phyloP scores from a whole-genome alignment of 2,888 invertebrate genomes.

The Stenoptilia bipunctidactyla region DNA sequence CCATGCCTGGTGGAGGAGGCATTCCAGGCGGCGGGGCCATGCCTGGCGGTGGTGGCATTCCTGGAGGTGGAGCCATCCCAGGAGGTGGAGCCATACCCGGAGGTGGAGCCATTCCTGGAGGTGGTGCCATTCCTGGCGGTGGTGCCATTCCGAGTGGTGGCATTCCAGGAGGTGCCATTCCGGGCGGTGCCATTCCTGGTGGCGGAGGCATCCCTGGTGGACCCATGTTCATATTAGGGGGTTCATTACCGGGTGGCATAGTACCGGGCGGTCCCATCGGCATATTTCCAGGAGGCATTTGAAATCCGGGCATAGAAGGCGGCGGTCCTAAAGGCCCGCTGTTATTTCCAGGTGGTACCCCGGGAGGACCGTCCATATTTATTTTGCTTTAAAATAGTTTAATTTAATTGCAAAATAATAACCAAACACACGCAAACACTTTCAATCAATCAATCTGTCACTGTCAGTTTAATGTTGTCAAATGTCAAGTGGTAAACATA shows the following conservation, averaged over 20 bases:
- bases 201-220: conserved; percentile 48
- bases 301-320: conserved; percentile 27
- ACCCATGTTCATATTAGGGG: conserved; percentile 21
- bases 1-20: conserved; percentile 23
- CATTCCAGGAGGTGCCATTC: conserved; percentile 9
- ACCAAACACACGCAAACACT: not conserved
- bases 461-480: no score
- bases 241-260: conserved; percentile 20
- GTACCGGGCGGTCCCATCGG: conserved; percentile 26
- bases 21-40: conserved; percentile 25
- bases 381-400: conserved; percentile 4
- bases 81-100: conserved; percentile 23
- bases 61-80: conserved; percentile 28
- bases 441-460: no score
- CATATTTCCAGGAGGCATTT: conserved; percentile 22
- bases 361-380: conserved; percentile 59
- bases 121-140: conserved; percentile 25
- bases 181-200: conserved; percentile 22
- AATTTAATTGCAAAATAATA: not conserved
- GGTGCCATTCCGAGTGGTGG: conserved; percentile 15
- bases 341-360: conserved; percentile 40
- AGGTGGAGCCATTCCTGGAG: conserved; percentile 21
- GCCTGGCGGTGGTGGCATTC: conserved; percentile 9
- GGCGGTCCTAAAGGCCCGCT: conserved; percentile 19
- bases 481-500: no score